Conservation (phyloP, 2,113 vertebrate species). For the Symphodus melops region DNA sequence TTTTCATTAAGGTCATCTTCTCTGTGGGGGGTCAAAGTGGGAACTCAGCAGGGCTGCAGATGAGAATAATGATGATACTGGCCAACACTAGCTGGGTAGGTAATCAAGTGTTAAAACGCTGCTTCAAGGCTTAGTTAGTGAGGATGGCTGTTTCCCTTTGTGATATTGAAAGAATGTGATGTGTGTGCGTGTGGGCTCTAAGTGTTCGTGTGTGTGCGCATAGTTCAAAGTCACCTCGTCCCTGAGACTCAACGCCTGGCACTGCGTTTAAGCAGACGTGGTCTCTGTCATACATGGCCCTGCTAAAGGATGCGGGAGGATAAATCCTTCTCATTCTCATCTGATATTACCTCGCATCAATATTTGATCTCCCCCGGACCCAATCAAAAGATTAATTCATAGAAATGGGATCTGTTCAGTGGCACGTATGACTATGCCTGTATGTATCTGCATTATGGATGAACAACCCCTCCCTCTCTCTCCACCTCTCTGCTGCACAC, state of each 20-base stretch:
- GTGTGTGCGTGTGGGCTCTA: constrained; percentile 27
- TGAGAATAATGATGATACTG: constrained; percentile 58
- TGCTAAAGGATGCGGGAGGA: constrained; percentile 22
- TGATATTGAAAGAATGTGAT: constrained; percentile 49
- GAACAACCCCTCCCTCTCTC: constrained; percentile 36
- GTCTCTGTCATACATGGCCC: constrained; percentile 44
- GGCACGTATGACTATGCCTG: constrained; percentile 68
- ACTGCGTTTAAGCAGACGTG: constrained; percentile 49
- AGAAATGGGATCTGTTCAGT: constrained; percentile 69
- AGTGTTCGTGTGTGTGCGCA: constrained; percentile 50
- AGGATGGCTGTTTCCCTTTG: constrained; percentile 55
- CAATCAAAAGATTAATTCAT: constrained; percentile 81
- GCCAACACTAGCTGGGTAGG: constrained; percentile 33
- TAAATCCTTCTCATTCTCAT: constrained; percentile 60
- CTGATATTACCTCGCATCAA: constrained; percentile 76
- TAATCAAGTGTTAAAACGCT: constrained; percentile 64
- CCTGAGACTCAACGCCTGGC: constrained; percentile 66
- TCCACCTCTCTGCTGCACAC: constrained; percentile 3
- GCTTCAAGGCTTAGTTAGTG: constrained; percentile 47
- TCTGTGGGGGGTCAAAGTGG: constrained; percentile 32
- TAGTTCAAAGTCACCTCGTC: constrained; percentile 83
- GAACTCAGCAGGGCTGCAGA: constrained; percentile 33
- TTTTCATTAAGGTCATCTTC: constrained; percentile 55
- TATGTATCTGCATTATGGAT: constrained; percentile 81
- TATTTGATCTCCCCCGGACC: constrained; percentile 78